Conservation (phyloP, 2,113 vertebrate genomes). For the Brachypteracias leptosomus region DNA sequence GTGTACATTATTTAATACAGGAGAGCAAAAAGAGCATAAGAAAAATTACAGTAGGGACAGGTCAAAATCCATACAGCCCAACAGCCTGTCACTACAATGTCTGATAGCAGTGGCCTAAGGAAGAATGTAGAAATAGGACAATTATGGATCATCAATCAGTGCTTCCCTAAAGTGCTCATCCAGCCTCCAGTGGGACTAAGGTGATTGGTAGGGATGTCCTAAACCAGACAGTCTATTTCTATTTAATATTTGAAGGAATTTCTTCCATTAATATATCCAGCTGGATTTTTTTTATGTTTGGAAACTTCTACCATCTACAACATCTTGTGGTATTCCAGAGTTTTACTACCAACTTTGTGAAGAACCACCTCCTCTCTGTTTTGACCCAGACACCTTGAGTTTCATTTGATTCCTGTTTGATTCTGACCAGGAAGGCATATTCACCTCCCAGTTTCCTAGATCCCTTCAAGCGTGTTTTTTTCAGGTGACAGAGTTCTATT, state of each 20-base stretch:
- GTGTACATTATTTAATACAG: fast-evolving
- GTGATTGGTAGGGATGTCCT: not conserved
- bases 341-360: not conserved
- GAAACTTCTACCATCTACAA: not conserved
- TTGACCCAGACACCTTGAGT: not conserved
- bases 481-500: not conserved
- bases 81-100: not conserved
- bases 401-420: not conserved
- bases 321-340: not conserved
- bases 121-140: not conserved
- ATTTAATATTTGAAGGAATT: not conserved
- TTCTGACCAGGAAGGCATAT: not conserved
- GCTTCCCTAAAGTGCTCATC: not conserved
- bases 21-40: not conserved
- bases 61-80: not conserved
- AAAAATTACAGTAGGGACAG: not conserved
- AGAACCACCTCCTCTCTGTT: not conserved
- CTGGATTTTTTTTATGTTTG: not conserved
- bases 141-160: not conserved
- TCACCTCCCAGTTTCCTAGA: not conserved
- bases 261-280: not conserved
- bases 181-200: not conserved
- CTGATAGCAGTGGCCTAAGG: not conserved
- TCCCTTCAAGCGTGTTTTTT: not conserved
- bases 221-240: not conserved